Base-by-base conservation (phyloP, 2,797 vertebrate genomes). In the Gallinago nigripennis region DNA sequence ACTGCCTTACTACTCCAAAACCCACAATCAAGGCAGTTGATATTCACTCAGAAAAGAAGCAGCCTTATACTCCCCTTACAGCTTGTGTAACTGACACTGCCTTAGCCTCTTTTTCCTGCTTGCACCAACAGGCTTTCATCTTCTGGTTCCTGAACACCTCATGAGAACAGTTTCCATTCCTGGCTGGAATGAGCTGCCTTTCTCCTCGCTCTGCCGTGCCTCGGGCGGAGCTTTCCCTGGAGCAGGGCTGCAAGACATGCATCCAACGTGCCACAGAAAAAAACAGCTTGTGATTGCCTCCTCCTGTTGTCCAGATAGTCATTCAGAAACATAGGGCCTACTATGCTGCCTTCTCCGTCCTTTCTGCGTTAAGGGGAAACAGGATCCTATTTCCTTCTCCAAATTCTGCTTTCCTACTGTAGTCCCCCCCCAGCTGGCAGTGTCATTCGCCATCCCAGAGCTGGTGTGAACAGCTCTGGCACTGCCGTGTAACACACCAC, bases 191-290 rank as follows among this genome's bases (percentile, higher is more conserved):
- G n/a, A 75, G 27, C 16, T 93, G 46, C 78, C 28, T 84, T 93
- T 20, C 33, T 60, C 23, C 71, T 76, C 0, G 0, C 7, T 93
- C 53, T 85, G 28, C 23, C 1, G 0, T 68, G 61, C 24, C 39
- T 63, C 1, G 1, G 16, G 9, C 35, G 76, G 56, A 93, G 31
- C 24, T 72, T 86, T 91, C 39, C 8, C 20, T 41, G 35, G 35
- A 88, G 25, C 17, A 58, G 23, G 23, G 30, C 50, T 58, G 28
- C 39, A 90, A 88, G 50, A 68, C 4, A 17, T 9, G 19, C 66
- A 17, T 54, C 39, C 16, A 43, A 7, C 0, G 0, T 51, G n/a
- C 30, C 57, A 78, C 17, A 57, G n/a, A 77, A 92, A 92, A 92
- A 48, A 8, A 5, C 37, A 64, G 11, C 27, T 31, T 54, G 16